Base-by-base conservation (phyloP, 2,888 invertebrate species). In the Trichogramma evanescens region DNA sequence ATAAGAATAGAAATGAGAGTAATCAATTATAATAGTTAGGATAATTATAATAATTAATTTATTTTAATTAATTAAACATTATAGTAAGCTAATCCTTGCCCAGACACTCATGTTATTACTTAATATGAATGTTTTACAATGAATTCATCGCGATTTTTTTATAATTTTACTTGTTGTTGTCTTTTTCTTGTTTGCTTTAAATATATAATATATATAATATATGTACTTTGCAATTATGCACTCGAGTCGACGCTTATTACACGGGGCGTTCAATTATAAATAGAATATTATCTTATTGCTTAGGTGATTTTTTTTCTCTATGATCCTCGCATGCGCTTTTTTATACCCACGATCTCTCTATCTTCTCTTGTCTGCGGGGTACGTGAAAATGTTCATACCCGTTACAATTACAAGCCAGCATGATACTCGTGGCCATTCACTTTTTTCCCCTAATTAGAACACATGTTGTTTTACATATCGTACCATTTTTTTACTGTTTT, bases 51-150 rank as follows among this genome's bases (percentile, higher is more conserved):
- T 64, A 60, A 62, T 64, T 58, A 56, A 60, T 64, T 64, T 64
- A 58, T 64, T 45, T n/a, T 62, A 64, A 64, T 62, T 62, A 58
- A 55, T 61, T 64, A 58, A 62, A 59, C 49, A 64, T 58, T 63
- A 45, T 45, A 64, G 70, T 74, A 76, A 77, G 75, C 76, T 77
- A 76, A 74, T 74, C 70, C 74, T 75, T 75, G 75, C 73, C 74
- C 76, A 75, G 74, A 76, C 76, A 73, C 75, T 75, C 75, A 71
- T 70, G 26, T 26, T 26, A 74, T 68, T 59, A 59, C 56, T 66
- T 74, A 75, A 75, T 77, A 77, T 76, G 76, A 72, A 76, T 75
- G 75, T 74, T 71, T 74, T 71, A 70, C 64, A 64, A 64, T 64
- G 59, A 64, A 64, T 64, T 52, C 58, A 64, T 58, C 62, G 62